A percentile compares a stretch with the other conserved stretches of the same genome.
These are phyloP conservation scores for Zele albiditarsus DNA, from an alignment of 2,888 invertebrate genomes.

Conservation along the genomic window DNA sequence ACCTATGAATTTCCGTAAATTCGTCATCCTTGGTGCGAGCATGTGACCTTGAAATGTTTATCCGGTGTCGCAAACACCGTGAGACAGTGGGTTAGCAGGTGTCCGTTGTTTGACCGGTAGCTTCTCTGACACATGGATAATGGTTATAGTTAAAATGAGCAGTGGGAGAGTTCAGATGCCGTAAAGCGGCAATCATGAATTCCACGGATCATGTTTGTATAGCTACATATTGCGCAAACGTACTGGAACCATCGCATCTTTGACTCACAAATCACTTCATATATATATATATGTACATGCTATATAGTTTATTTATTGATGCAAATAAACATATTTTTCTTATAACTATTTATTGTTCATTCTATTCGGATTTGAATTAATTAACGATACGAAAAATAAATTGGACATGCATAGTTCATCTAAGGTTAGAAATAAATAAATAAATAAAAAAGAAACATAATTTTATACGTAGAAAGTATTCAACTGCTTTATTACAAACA, in stretches of 20 bases:
- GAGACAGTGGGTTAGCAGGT: conserved; percentile 62
- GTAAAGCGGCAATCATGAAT: conserved; percentile 20
- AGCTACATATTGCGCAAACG: conserved; percentile 26
- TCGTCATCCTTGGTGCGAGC: conserved; percentile 67
- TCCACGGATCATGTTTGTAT: conserved; percentile 19
- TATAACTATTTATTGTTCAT: neutral
- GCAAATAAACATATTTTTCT: neutral
- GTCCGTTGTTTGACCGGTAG: conserved; percentile 64
- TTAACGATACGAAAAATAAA: neutral
- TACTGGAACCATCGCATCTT: conserved; percentile 20
- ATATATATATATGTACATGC: conserved; percentile 46
- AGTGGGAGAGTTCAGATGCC: conserved; percentile 26
- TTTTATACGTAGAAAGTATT: conserved; percentile 16
- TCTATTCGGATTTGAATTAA: no score
- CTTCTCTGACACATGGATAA: conserved; percentile 54
- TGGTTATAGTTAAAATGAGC: conserved; percentile 7
- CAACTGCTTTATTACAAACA: conserved; percentile 26
- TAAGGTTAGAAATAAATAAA: conserved; percentile 28
- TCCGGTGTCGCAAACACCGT: conserved; percentile 40
- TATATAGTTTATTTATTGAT: conserved; percentile 9
- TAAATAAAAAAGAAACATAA: neutral
- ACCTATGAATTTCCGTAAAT: conserved; percentile 72
- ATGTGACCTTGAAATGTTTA: conserved; percentile 53
- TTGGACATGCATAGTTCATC: neutral
- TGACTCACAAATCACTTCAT: conserved; percentile 27